phyloP scores from a whole-genome alignment of 2,797 vertebrate genomes.

The Argya squamiceps region DNA sequence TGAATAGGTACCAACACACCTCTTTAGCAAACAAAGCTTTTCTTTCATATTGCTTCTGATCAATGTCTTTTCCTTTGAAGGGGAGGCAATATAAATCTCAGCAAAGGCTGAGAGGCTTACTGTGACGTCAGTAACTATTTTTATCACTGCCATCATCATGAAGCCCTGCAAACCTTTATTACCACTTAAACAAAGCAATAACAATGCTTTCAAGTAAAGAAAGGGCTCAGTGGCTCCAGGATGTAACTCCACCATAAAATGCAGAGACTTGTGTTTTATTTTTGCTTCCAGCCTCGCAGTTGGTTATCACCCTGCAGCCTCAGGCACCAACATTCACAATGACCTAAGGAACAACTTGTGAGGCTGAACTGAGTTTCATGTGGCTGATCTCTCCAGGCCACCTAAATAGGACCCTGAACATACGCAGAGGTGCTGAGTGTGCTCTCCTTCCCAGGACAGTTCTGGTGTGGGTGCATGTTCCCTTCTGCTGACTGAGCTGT shows the following conservation, averaged over 20 bases:
- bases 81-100: background rate
- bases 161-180: background rate
- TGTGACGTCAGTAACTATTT: background rate
- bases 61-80: background rate
- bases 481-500: background rate
- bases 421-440: background rate
- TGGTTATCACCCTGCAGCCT: background rate
- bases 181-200: background rate
- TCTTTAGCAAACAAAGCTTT: background rate
- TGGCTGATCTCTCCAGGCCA: background rate
- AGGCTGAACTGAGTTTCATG: background rate
- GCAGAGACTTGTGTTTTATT: background rate
- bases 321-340: background rate
- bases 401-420: background rate
- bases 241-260: background rate
- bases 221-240: accelerated
- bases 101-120: background rate
- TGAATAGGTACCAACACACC: background rate
- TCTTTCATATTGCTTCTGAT: background rate
- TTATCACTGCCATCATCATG: background rate
- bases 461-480: accelerated
- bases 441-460: background rate
- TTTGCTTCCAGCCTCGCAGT: background rate
- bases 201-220: background rate
- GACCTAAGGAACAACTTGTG: background rate